Evolutionary conservation across 2,113 vertebrate species (phyloP).

Genomic region (Gnathonemus longibarbis): DNA sequence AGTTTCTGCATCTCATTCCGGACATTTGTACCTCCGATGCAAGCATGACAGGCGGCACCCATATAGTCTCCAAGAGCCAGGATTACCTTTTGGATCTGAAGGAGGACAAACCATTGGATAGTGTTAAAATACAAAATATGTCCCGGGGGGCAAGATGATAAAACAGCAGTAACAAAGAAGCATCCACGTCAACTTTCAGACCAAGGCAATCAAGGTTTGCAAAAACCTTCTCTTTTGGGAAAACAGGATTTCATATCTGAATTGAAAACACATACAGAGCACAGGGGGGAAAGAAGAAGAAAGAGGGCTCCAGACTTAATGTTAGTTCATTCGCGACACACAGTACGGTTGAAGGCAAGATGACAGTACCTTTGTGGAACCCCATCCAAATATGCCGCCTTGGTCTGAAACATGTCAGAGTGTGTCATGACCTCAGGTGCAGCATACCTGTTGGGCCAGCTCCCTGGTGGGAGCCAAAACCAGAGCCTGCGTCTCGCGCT

Average conservation of each 20-base stretch:
- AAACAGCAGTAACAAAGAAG: not conserved
- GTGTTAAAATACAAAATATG: not conserved
- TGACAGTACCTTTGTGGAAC: constrained; percentile 49
- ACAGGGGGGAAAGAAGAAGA: not conserved
- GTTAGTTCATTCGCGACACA: not conserved
- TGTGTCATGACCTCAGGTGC: constrained; percentile 57
- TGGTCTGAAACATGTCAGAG: constrained; percentile 62
- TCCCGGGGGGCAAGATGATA: not conserved
- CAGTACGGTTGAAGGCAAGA: constrained; percentile 25
- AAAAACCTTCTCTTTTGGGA: not conserved
- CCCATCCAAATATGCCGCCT: constrained; percentile 64
- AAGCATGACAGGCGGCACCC: constrained; percentile 82
- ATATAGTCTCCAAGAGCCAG: constrained; percentile 82
- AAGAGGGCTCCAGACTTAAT: not conserved
- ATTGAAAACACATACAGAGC: not conserved
- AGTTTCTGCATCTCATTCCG: constrained; percentile 84
- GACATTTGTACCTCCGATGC: constrained; percentile 81
- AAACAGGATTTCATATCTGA: constrained; percentile 6
- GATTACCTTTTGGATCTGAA: constrained; percentile 81
- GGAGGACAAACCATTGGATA: not conserved
- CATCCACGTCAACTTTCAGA: constrained; percentile 1
- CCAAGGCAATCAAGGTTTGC: not conserved
- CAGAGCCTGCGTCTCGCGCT: constrained; percentile 97
- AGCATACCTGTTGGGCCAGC: constrained; percentile 98
- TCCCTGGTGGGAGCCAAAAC: constrained; percentile 98